Conservation (phyloP, 2,113 vertebrate species). For the Perognathus longimembris region DNA sequence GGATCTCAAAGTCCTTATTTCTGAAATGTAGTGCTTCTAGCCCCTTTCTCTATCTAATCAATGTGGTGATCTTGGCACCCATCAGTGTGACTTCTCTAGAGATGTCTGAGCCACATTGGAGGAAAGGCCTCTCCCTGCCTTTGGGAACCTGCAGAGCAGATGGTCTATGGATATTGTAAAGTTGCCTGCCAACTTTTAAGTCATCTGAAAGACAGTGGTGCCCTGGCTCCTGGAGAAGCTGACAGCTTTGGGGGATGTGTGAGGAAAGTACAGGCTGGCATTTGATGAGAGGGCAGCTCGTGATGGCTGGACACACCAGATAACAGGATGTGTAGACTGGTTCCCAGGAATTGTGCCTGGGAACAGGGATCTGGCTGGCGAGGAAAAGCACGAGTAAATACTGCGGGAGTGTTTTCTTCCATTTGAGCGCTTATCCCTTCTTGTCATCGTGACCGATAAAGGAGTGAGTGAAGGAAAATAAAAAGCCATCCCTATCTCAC, state of each 20-base stretch:
- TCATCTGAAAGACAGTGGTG: conserved; percentile 20
- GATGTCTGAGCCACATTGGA: not conserved
- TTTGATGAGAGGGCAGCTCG: not conserved
- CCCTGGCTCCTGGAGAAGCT: not conserved
- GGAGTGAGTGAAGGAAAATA: conserved; percentile 73
- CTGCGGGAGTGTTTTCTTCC: conserved; percentile 69
- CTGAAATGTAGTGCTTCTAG: not conserved
- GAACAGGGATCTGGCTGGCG: not conserved
- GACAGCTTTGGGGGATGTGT: not conserved
- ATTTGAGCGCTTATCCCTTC: conserved; percentile 71
- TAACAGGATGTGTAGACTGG: not conserved
- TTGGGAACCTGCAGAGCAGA: not conserved
- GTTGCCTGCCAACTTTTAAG: not conserved
- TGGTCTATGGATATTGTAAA: not conserved
- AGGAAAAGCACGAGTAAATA: conserved; percentile 34
- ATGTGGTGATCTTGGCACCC: not conserved
- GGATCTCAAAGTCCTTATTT: not conserved
- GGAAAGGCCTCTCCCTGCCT: not conserved
- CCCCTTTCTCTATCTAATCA: not conserved
- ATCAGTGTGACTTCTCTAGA: not conserved
- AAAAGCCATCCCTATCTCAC: conserved; percentile 73
- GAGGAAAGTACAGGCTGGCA: not conserved
- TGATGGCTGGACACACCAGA: not conserved
- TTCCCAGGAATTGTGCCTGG: not conserved
- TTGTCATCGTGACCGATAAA: conserved; percentile 75